Base-by-base conservation (phyloP, 2,888 invertebrate genomes). In the Agonopterix subpropinquella region DNA sequence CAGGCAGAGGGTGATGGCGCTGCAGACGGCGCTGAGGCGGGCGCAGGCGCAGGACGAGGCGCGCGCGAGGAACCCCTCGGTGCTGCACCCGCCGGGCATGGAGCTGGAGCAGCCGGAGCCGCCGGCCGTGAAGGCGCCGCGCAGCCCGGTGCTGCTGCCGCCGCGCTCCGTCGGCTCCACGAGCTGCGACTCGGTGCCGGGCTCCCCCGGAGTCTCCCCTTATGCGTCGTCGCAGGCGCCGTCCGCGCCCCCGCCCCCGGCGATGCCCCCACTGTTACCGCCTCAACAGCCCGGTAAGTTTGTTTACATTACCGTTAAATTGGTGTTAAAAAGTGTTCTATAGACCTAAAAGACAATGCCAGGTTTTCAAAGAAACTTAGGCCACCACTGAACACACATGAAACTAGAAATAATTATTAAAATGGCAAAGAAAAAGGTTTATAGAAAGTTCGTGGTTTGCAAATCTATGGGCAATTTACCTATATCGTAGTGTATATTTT, bases 11-110 rank as follows among this genome's bases (percentile, higher is more conserved):
- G 95, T 96, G 51, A 97, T 97, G 97, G 97, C 97, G 52, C 85
- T 91, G 69, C 95, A 96, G 86, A 96, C 96, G 28, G 96, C 96
- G 0, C 73, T 95, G 58, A 80, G 96, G 45, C 90, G 97, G 46
- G 96, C 95, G 43, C 94, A 95, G 76, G 95, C 95, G 47, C 96
- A 96, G 83, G 96, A 96, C 70, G 95, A 96, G 73, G 92, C 92
- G 46, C 78, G 91, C 4, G 89, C 90, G 56, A 74, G 91, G 2
- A 78, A 89, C 1, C 54, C 69, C 15, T 63, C 80, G 37, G 88
- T 89, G n/a, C 61, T 83, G 53, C 88, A 81, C 41, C 70, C 70
- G 45, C 80, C 62, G 52, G 82, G 81, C 0, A 52, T 78, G 2
- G 91, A 77, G 74, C 70, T 74, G 65, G 91, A 90, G 48, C 77